phyloP scores from a whole-genome alignment of 2,888 invertebrate genomes.

The Eremobia ochroleuca region DNA sequence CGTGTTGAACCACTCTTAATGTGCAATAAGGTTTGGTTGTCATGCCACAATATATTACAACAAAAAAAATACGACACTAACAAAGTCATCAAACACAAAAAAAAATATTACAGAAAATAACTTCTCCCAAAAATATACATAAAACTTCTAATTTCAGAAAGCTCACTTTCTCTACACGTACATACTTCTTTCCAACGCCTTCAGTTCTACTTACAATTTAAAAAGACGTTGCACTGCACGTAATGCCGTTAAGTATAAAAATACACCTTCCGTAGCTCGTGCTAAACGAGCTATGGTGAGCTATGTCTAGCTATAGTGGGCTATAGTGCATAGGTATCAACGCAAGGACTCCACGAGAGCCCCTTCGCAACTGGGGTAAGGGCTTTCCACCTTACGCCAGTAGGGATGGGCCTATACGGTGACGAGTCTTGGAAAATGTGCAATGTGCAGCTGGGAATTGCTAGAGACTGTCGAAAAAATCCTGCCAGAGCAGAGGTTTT shows the following conservation, averaged over 20 bases:
- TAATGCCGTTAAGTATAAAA: conserved; percentile 54
- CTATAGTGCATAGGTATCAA: conserved; percentile 69
- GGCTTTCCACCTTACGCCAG: conserved; percentile 74
- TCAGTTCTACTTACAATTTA: conserved; percentile 19
- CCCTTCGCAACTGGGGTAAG: conserved; percentile 80
- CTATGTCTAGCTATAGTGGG: conserved; percentile 34
- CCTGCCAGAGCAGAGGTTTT: neutral
- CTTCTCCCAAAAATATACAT: neutral
- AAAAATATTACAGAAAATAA: neutral
- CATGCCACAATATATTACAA: neutral
- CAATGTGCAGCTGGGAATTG: neutral
- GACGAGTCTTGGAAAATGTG: neutral
- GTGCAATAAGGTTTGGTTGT: neutral
- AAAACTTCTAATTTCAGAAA: neutral
- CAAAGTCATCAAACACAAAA: neutral
- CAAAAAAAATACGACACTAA: neutral
- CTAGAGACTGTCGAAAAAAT: neutral
- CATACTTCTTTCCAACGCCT: neutral
- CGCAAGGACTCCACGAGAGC: conserved; percentile 70
- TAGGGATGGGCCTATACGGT: conserved; percentile 65
- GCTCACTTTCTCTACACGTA: neutral
- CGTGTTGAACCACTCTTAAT: neutral
- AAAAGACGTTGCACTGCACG: conserved; percentile 37
- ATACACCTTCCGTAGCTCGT: conserved; percentile 41
- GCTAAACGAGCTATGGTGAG: conserved; percentile 62